Base-by-base conservation (phyloP, 2,888 invertebrate genomes). In the Venusia cambrica region DNA sequence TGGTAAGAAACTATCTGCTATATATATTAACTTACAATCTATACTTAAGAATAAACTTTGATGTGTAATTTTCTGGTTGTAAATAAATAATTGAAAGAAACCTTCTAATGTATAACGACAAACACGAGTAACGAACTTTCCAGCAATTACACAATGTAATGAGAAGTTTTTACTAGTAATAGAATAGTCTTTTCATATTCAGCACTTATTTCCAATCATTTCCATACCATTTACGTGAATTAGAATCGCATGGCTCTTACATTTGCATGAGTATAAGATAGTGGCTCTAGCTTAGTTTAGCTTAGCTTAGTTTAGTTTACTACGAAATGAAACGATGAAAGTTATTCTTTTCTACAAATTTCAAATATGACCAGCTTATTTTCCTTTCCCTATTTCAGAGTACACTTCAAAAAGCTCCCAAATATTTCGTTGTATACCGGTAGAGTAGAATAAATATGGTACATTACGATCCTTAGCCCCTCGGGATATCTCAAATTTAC, bases 401-500 rank as follows among this genome's bases (percentile, higher is more conserved):
- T 7, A 5, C n/a, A 14, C 24, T 21, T 28, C 8, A 19, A 28
- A 21, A 22, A 5, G 10, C n/a, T n/a, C 16, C 19, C 7, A 30
- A 31, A 36, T 16, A 35, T 25, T 27, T 26, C 19, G 15, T 28
- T 17, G 30, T 16, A 35, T 22, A 15, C 20, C 18, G 8, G 19
- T 13, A 31, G 19, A 27, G 15, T 19, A 20, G 21, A 19, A 11
- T 28, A 21, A 29, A n/a, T n/a, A n/a, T n/a, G 11, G 14, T 27
- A 10, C 7, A 10, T 18, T 27, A 46, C 35, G 43, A 38, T 42
- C 32, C 38, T 31, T n/a, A n/a, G n/a, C 37, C 42, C 57, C 45
- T 38, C 41, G 13, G 47, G 54, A 54, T 54, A 55, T 62, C 66
- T 62, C 50, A 61, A 65, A 68, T 69, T 69, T 66, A 65, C 66